Conservation (phyloP, 2,888 invertebrate genomes). For the Andrena flavipes region DNA sequence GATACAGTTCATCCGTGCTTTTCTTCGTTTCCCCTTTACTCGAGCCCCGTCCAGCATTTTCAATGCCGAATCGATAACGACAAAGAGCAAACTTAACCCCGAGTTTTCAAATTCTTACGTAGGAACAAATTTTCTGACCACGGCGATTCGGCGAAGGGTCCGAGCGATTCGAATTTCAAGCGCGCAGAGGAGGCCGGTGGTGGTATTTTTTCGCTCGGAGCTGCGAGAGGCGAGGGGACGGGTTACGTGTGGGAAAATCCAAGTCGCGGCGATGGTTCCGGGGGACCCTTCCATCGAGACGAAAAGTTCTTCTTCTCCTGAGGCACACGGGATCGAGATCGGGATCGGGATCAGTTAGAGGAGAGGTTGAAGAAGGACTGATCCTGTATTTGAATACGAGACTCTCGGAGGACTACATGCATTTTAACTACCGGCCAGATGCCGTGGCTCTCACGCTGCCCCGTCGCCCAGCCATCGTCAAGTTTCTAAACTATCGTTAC, state of each 20-base stretch:
- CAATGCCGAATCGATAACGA: not conserved
- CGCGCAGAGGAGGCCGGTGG: not conserved
- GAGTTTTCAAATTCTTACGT: not conserved
- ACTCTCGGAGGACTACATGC: conserved; percentile 83
- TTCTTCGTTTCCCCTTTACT: conserved; percentile 53
- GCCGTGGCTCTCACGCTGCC: conserved; percentile 83
- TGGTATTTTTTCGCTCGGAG: not conserved
- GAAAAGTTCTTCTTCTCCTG: conserved; percentile 81
- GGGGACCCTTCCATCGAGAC: conserved; percentile 76
- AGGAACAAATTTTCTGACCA: too few species aligned
- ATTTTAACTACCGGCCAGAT: conserved; percentile 85
- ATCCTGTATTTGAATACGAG: conserved; percentile 85
- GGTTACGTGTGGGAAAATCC: conserved; percentile 80
- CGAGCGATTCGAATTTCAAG: not conserved
- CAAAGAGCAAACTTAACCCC: not conserved
- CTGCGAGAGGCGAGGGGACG: conserved; percentile 13
- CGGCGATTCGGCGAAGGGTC: not conserved
- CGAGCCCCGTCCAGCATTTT: conserved; percentile 20
- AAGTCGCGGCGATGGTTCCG: conserved; percentile 71
- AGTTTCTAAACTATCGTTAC: conserved; percentile 83
- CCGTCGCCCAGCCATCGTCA: conserved; percentile 79
- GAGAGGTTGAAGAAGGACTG: conserved; percentile 82
- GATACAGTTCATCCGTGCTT: conserved; percentile 58
- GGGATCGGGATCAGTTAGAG: conserved; percentile 81
- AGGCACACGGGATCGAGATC: conserved; percentile 77